Evolutionary conservation across 2,888 invertebrate genomes (phyloP), one percentile per base, ranked within the genome.

Genomic region (Pachymerium ferrugineum): DNA sequence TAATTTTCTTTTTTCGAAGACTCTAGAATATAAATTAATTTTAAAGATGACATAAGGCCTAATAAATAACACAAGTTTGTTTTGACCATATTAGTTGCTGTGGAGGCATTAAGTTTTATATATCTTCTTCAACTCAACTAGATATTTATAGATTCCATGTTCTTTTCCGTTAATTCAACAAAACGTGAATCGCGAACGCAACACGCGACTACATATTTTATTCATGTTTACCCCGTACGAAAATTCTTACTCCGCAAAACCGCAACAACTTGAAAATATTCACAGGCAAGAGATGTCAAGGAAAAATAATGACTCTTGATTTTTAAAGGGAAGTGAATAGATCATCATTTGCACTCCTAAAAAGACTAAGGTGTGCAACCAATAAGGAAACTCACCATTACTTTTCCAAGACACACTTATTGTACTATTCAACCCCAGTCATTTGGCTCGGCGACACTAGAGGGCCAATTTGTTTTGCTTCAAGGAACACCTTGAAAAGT

Each of bases 381-480:
- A 28, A 62, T 62, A 62, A 62, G 62, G n/a, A n/a, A 22, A 28
- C 28, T 62, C 12, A 28, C 62, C 62, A 62, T 62, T 62, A 62
- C 62, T 62, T 62, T 54, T 62, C 25, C 62, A 28, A 62, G 62
- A 62, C 62, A n/a, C 28, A 12, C 25, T 62, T 62, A 62, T 62
- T 62, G 62, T 62, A 62, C 62, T 54, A 54, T 54, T 25, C 54
- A 28, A 62, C 25, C n/a, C n/a, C 62, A 62, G 62, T 28, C 62
- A 62, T 25, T 62, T 62, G 62, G 25, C 25, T 62, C 62, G n/a
- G 10, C 62, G 28, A 22, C 62, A 62, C 22, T 28, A 28, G 62
- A 28, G 28, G 62, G n/a, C 25, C 62, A 62, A 62, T 62, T 62
- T 62, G 62, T 62, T 62, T 62, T 62, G 62, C 62, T 62, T 62